Evolutionary conservation across 2,888 invertebrate species (phyloP), one percentile per base, ranked within the genome.

Genomic region (Drosophila dives): DNA sequence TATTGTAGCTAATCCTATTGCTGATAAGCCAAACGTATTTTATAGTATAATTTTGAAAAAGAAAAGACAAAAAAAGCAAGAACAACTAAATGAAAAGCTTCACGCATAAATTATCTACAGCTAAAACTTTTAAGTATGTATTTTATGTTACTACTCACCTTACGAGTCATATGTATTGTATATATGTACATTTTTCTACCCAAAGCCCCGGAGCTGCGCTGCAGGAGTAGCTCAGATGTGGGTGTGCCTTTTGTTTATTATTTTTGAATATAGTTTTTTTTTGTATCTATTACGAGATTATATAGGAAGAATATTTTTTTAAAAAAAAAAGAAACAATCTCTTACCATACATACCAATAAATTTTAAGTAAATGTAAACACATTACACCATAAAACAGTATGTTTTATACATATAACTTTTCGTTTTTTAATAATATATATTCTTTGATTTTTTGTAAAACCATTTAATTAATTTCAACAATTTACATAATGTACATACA

Each of bases 1-100:
- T 72, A 73, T 64, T 84, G 74, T 85, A 85, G 89, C 89, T 84
- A 85, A 85, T 64, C 75, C 77, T 79, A 81, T 83, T 83, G 75
- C 75, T 80, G 68, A 80, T 80, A 77, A 74, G 75, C 69, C 78
- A 72, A 77, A 76, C 72, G 81, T 79, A 78, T 84, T 88, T 80
- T 77, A 67, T 80, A 80, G 81, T 74, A 65, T 75, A 77, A 77
- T 71, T 81, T 81, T 26, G 66, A 67, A 49, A 3, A 15, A 48
- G 45, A 49, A 3, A n/a, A 45, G 45, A 42, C 38, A 1, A 45
- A 60, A 65, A 48, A 48, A 49, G 53, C 20, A 64, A 56, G 32
- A 42, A 45, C 26, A 61, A 64, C 34, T 38, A 38, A 59, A 63
- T 4, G 33, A 45, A 48, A 60, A 75, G 58, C 53, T 51, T 75